phyloP scores from a whole-genome alignment of 2,113 vertebrate species.

The Garra rufa region DNA sequence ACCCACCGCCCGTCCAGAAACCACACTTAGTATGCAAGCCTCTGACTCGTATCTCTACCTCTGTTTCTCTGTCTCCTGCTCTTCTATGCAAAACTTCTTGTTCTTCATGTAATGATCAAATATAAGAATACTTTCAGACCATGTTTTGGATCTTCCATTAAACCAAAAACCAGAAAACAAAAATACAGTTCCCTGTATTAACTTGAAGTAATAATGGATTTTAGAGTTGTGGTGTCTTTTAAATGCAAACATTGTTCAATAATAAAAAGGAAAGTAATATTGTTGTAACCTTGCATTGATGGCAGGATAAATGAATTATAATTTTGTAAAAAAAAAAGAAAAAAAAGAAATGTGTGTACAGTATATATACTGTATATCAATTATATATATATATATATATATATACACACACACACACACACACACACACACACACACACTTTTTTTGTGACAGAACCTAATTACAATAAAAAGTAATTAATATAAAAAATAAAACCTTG shows the following conservation, averaged over 20 bases:
- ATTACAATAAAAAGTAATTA: no score
- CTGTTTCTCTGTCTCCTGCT: background rate
- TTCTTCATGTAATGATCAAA: conserved; percentile 27
- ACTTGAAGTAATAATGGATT: background rate
- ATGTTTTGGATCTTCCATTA: conserved; percentile 19
- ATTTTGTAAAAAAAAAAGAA: no score
- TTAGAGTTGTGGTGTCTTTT: background rate
- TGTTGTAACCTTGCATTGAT: background rate
- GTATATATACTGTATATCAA: no score
- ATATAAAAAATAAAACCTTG: no score
- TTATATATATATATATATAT: no score
- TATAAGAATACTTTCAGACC: conserved; percentile 19
- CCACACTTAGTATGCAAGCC: conserved; percentile 51
- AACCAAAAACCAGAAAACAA: background rate
- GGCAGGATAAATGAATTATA: no score
- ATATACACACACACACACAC: no score
- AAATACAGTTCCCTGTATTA: background rate
- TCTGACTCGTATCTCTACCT: conserved; percentile 21
- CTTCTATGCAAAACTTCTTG: conserved; percentile 12
- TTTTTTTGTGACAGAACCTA: no score
- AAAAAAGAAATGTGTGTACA: no score
- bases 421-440: no score
- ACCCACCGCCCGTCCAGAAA: conserved; percentile 20
- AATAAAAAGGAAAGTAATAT: background rate
- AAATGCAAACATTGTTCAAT: background rate